Evolutionary conservation across 2,888 invertebrate genomes (phyloP), one percentile per base, ranked within the genome.

Genomic region (Patella ulyssiponensis): DNA sequence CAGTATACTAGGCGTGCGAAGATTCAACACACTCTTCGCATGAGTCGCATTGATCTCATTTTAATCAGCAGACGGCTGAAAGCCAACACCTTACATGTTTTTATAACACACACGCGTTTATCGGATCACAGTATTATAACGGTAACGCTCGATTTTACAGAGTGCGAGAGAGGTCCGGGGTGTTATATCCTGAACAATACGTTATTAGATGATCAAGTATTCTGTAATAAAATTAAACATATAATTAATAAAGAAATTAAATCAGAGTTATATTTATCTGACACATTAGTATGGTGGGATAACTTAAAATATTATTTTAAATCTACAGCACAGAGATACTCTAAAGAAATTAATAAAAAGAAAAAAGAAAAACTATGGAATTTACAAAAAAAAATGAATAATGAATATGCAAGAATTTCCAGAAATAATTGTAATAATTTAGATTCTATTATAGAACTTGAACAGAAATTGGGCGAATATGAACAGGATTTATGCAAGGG

Each of bases 271-370:
- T 58, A 56, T 74, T 56, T 27, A 56, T 33, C 64, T 12, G 76
- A 76, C 17, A 71, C 72, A 54, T 33, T 73, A 20, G 23, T 77
- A 17, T 79, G 75, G 79, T 79, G 75, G 79, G 79, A 75, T 73
- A 77, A 79, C 73, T 58, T 79, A 15, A 79, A 77, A 72, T 79
- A 77, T 72, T 72, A 73, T 27, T 27, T 75, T 15, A 79, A 77
- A 58, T 54, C 73, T 44, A 64, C 54, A 54, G 20, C 72, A 20
- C 70, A 72, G 20, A 53, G 17, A 69, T 75, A 53, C 23, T 51
- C 74, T 23, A 64, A 74, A 54, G 75, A 27, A 44, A 73, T n/a
- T 33, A 52, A 9, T 20, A 74, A 71, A 44, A 44, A 23, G 54
- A 33, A 70, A 72, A 72, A 74, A 70, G 44, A 53, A 56, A 52